Evolutionary conservation across 2,797 vertebrate species (phyloP).

Genomic region (Lithobates sylvaticus): DNA sequence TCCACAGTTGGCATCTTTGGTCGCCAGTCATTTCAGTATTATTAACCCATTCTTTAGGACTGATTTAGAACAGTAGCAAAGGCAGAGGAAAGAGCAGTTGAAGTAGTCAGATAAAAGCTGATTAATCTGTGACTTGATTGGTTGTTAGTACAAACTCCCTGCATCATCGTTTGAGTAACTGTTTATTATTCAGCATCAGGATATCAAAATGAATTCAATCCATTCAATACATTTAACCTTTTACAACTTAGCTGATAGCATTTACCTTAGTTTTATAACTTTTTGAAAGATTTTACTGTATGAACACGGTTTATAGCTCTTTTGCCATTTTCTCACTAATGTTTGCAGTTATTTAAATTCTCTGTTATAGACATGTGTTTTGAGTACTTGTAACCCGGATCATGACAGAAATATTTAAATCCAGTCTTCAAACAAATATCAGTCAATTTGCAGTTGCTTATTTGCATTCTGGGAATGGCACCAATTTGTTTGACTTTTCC

Average conservation of each 20-base stretch:
- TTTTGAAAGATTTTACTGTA: not conserved
- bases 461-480: not conserved
- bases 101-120: not conserved
- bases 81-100: not conserved
- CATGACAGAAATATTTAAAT: not conserved
- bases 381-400: not conserved
- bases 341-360: constrained; percentile 1
- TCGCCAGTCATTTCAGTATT: not conserved
- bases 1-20: not conserved
- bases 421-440: not conserved
- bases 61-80: not conserved
- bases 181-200: not conserved
- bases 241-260: not conserved
- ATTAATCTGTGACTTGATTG: not conserved
- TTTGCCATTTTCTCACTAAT: not conserved
- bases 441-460: not conserved
- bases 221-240: not conserved
- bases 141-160: not conserved
- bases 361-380: not conserved
- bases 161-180: not conserved
- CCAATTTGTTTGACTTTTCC: not conserved
- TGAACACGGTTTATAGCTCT: not conserved
- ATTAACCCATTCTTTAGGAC: not conserved
- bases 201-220: not conserved
- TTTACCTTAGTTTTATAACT: not conserved